Evolutionary conservation across 2,113 vertebrate species (phyloP), one percentile per base, ranked within the genome.

Genomic region (Sigmodon hispidus): DNA sequence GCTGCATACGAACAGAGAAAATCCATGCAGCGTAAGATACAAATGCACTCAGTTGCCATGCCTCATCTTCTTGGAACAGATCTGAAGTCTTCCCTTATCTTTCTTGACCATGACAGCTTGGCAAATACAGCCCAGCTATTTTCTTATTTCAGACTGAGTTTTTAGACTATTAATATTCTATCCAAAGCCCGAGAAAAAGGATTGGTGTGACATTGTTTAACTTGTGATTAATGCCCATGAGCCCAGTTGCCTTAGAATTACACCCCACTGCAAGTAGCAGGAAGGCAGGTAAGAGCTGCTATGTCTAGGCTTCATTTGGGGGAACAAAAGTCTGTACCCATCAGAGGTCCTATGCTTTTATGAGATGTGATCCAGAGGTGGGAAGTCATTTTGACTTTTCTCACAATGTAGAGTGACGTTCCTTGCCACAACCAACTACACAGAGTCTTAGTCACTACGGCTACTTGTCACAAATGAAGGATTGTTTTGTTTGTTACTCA

Each of bases 401-500:
- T 77, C 5, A 59, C 93, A 40, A 67, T 29, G 21, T n/a, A 80
- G 76, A 45, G 45, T 55, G 29, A 24, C 11, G 1, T 59, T 97
- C 7, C 72, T 93, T 88, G 16, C 76, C 93, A 73, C 31, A 92
- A 69, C 45, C 4, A 76, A 43, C 15, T 29, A 29, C 2, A n/a
- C 59, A 55, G 7, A 84, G 10, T 29, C 50, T 95, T 29, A 94
- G 48, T 52, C 31, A 43, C 67, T 45, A 21, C 15, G 80, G 83
- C 61, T 70, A 52, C 87, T 94, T 96, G 92, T 97, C 59, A 22
- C 93, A 91, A 77, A 90, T 95, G 90, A 97, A 96, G 63, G 79
- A 96, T 91, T 94, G 70, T 93, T 97, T 91, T 96, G 95, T 97
- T 96, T 98, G 92, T 89, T 98, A 92, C 72, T 94, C 95, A 96